Evolutionary conservation across 2,888 invertebrate species (phyloP), one percentile per base, ranked within the genome.

Genomic region (Agonopterix alstromeriana): DNA sequence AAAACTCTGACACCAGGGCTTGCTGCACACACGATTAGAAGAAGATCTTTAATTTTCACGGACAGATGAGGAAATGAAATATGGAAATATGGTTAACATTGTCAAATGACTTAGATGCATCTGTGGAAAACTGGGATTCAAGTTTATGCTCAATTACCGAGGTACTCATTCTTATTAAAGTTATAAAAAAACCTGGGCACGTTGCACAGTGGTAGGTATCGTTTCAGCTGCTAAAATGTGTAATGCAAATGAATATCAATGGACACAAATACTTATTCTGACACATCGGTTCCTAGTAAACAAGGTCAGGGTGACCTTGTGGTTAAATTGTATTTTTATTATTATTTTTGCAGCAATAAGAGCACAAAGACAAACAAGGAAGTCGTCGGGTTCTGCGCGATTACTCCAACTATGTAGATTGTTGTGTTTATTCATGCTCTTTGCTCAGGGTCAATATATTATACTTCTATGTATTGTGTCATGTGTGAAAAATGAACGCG

Each of bases 221-320:
- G 38, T 47, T 47, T 50, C 35, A 47, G 50, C 17, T 10, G 10
- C 17, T 44, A 40, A n/a, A 46, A 49, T 35, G 17, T 46, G 36
- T 50, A 40, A 43, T 27, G 27, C 27, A 27, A 27, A 27, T 60
- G 58, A 59, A 64, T 57, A 65, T 67, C 65, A 65, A 65, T 62
- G 59, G 64, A 68, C 67, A 66, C 67, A 68, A 70, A 69, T 69
- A 73, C 63, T 61, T 62, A 74, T 70, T 27, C 27, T 27, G 70
- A 77, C 70, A 76, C 75, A 72, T 77, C 69, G 68, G 76, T 76
- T 78, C 75, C 75, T 78, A 66, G 78, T 82, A 78, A 81, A 83
- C 86, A 86, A 84, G 82, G 85, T 79, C 82, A 61, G 55, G 53
- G 64, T 64, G 70, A 74, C 87, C 86, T 86, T 84, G 82, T 67